phyloP scores from a whole-genome alignment of 2,797 vertebrate genomes.

The Sebastes jordani region DNA sequence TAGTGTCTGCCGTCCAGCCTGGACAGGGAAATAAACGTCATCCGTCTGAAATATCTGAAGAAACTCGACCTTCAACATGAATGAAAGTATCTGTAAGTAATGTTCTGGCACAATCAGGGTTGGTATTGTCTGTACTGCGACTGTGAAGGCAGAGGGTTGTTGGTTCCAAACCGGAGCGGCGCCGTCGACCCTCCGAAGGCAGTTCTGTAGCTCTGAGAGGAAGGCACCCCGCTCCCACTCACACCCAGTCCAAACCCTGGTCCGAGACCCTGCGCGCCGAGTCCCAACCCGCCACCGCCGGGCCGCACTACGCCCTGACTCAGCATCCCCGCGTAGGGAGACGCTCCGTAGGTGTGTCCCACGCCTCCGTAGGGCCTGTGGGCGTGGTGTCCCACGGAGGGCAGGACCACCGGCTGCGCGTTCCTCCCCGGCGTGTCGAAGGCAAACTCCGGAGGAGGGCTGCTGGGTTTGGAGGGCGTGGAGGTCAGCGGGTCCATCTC shows the following conservation, averaged over 20 bases:
- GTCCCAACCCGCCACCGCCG: slow-evolving; percentile 19
- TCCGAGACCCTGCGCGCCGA: slow-evolving; percentile 77
- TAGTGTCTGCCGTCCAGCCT: neutral
- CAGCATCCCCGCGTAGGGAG: slow-evolving; percentile 80
- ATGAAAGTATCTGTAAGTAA: neutral
- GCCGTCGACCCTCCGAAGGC: slow-evolving; percentile 72
- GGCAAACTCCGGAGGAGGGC: slow-evolving; percentile 93
- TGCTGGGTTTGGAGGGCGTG: slow-evolving; percentile 90
- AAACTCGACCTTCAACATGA: neutral
- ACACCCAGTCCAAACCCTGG: slow-evolving; percentile 42
- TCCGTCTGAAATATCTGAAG: neutral
- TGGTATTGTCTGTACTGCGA: slow-evolving; percentile 82
- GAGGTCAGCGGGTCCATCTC: slow-evolving; percentile 87
- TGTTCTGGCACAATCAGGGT: slow-evolving; percentile 73
- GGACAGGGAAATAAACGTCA: neutral
- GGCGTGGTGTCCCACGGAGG: slow-evolving; percentile 79
- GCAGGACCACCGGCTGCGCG: slow-evolving; percentile 84
- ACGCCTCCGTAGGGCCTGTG: slow-evolving; percentile 84
- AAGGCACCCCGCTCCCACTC: slow-evolving; percentile 28
- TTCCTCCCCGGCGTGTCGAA: slow-evolving; percentile 93
- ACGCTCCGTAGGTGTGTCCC: slow-evolving; percentile 83
- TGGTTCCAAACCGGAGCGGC: slow-evolving; percentile 83
- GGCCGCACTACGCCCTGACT: slow-evolving; percentile 82
- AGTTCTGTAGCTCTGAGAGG: slow-evolving; percentile 89
- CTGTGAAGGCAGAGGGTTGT: slow-evolving; percentile 65